phyloP scores from a whole-genome alignment of 2,113 vertebrate species.

The Lepus timidus region DNA sequence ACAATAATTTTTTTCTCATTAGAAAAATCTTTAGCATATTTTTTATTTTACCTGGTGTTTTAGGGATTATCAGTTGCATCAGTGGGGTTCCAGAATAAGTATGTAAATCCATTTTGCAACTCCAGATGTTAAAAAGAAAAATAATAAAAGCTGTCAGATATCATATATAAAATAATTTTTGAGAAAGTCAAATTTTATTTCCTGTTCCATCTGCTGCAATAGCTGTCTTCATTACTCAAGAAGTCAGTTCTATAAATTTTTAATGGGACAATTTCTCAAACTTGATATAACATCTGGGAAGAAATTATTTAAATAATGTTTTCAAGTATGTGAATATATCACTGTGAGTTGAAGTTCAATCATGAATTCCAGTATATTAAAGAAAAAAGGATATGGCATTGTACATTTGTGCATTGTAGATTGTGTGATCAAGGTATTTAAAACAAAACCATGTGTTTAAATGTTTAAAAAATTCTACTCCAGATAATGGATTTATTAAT shows the following conservation, averaged over 20 bases:
- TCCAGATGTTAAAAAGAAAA: background rate
- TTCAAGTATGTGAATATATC: slow-evolving; percentile 53
- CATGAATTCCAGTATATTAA: background rate
- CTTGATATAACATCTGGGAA: slow-evolving; percentile 8
- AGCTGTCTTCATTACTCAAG: slow-evolving; percentile 58
- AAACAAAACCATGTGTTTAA: background rate
- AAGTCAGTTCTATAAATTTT: slow-evolving; percentile 38
- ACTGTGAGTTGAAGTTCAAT: slow-evolving; percentile 36
- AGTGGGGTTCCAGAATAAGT: background rate
- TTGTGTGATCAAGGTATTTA: slow-evolving; percentile 15
- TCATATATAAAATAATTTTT: slow-evolving; percentile 26
- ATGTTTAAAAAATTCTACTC: slow-evolving; percentile 32
- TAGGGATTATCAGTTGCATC: background rate
- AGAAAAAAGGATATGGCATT: slow-evolving; percentile 26
- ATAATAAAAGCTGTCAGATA: background rate
- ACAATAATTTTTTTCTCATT: slow-evolving; percentile 23
- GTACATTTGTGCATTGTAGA: slow-evolving; percentile 16
- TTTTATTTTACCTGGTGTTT: background rate
- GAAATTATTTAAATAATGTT: slow-evolving; percentile 57
- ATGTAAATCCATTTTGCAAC: background rate
- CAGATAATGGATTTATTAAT: background rate
- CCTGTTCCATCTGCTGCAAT: background rate
- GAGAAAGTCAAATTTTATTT: slow-evolving; percentile 60
- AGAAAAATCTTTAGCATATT: background rate
- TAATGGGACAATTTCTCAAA: slow-evolving; percentile 50